Percentiles rank a stretch among this genome's conserved stretches.
Evolutionary conservation across 2,888 invertebrate species (phyloP).

Genomic region (Drosophila ustulata): DNA sequence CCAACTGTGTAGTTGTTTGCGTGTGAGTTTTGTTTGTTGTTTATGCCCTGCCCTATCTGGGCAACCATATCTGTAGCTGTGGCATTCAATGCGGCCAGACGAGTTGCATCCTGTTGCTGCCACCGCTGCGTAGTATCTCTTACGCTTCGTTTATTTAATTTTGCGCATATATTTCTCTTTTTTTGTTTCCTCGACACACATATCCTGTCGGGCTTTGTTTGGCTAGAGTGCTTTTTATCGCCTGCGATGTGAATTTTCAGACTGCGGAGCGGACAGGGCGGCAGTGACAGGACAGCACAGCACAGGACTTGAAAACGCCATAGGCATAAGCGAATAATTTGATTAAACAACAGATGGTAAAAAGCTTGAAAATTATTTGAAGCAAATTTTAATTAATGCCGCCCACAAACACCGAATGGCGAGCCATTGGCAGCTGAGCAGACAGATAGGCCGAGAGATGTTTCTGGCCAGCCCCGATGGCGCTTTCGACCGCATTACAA

Average conservation of each 20-base stretch:
- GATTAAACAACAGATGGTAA: conserved; percentile 67
- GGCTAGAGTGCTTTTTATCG: conserved; percentile 31
- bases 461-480: conserved; percentile 25
- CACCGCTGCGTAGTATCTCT: conserved; percentile 69
- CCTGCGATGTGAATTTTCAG: conserved; percentile 9
- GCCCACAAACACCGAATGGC: conserved; percentile 10
- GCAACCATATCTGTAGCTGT: conserved; percentile 43
- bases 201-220: conserved; percentile 17
- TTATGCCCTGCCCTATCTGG: conserved; percentile 31
- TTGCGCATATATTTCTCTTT: conserved; percentile 49
- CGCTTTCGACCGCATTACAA: conserved; percentile 50
- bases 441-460: conserved; percentile 3
- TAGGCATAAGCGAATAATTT: conserved; percentile 63
- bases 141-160: conserved; percentile 78
- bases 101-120: conserved; percentile 57
- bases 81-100: conserved; percentile 30
- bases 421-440: conserved; percentile 4
- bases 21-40: conserved; percentile 20
- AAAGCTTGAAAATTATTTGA: conserved; percentile 65
- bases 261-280: conserved; percentile 5
- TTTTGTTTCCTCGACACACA: conserved; percentile 33
- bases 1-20: conserved; percentile 34
- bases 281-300: neutral
- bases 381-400: conserved; percentile 78
- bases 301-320: conserved; percentile 38